Base-by-base conservation (phyloP, 1,140 invertebrate genomes). In the Drosophila hydei region DNA sequence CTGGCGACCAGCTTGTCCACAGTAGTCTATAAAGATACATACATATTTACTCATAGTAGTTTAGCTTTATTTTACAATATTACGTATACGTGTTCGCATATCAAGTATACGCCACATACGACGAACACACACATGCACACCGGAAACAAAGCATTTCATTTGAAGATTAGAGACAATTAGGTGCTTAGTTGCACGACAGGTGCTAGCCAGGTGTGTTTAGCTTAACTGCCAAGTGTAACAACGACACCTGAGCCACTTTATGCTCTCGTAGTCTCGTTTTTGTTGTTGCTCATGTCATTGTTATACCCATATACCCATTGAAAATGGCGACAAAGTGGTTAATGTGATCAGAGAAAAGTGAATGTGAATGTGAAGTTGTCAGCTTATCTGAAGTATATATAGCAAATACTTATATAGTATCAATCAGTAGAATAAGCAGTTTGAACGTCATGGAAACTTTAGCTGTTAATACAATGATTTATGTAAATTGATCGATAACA, bases 1-100 rank as follows among this genome's bases (percentile, higher is more conserved):
- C 98, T 96, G 93, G 99, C 97, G 63, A 99, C 96, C 89, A 99
- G 94, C 92, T 99, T 99, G 92, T 99, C 98, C 47, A 99, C 98
- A 47, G 98, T 98, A 92, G 97, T 98, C 97, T 98, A 93, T 19
- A 92, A 55, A 56, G 8, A 62, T 19, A 21, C 33, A 42, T n/a
- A 19, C 18, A 23, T 27, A 16, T 16, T 9, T 4, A n/a, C n/a
- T 1, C 18, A 52, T 50, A 11, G 38, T 42, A 8, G 3, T 42
- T 42, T 61, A 36, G 19, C 23, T 42, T 68, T 16, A 25, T 11
- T 38, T 9, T 11, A 42, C n/a, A 50, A 33, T 42, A 63, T 80
- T 54, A 58, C 50, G 79, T 64, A 81, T 78, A 81, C 75, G 79
- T 60, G 25, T 3, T 5, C 11, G 45, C 25, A 40, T n/a, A 59